Percentiles rank a stretch among this genome's conserved stretches.
phyloP scores from a whole-genome alignment of 2,888 invertebrate species.

The Chaetoderma sp. region DNA sequence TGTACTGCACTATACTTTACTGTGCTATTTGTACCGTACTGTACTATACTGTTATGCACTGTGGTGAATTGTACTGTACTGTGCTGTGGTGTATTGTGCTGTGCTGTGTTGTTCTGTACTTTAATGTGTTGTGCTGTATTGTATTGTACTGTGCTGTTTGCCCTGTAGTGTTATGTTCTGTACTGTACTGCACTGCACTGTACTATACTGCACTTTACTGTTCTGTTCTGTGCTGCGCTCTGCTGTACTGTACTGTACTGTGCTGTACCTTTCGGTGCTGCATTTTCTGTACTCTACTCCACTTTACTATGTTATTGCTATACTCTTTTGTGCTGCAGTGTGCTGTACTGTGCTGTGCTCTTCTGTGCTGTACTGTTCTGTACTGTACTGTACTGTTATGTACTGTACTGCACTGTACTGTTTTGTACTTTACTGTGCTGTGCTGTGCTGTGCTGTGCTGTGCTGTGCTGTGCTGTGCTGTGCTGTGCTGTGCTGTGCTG shows the following conservation, averaged over 20 bases:
- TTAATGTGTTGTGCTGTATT: background rate
- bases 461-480: slow-evolving; percentile 27
- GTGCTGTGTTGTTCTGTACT: slow-evolving; percentile 8
- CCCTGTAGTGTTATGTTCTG: slow-evolving; percentile 24
- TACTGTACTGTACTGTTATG: slow-evolving; percentile 18
- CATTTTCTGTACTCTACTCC: slow-evolving; percentile 31
- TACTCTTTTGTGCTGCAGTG: slow-evolving; percentile 19
- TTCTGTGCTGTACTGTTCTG: slow-evolving; percentile 26
- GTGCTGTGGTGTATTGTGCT: slow-evolving; percentile 22
- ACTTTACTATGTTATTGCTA: slow-evolving; percentile 27
- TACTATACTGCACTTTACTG: slow-evolving; percentile 26
- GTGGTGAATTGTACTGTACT: slow-evolving; percentile 27
- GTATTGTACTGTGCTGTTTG: slow-evolving; percentile 19
- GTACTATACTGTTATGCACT: slow-evolving; percentile 28
- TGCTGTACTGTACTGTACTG: slow-evolving; percentile 29
- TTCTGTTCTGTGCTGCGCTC: slow-evolving; percentile 27
- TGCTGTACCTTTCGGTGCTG: slow-evolving; percentile 30
- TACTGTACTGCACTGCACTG: slow-evolving; percentile 30
- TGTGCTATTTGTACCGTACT: slow-evolving; percentile 22
- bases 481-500: slow-evolving; percentile 24
- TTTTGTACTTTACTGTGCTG: slow-evolving; percentile 26
- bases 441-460: slow-evolving; percentile 17
- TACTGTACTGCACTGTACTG: slow-evolving; percentile 25
- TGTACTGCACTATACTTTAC: slow-evolving; percentile 23
- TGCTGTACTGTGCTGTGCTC: slow-evolving; percentile 25